Conservation (phyloP, 2,113 vertebrate genomes). For the Spea multiplicata region DNA sequence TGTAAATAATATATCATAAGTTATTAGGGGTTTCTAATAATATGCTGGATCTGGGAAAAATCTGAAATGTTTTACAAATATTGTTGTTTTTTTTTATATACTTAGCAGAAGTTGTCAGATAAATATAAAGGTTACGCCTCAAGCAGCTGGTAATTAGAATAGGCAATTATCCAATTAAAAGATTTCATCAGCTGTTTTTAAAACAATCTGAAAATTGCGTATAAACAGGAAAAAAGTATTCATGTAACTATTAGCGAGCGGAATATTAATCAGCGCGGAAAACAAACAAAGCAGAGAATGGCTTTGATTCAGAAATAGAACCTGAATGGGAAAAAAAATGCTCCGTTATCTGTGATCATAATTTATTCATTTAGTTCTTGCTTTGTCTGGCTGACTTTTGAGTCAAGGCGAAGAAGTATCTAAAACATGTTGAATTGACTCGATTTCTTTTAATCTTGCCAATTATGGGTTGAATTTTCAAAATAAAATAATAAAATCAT, state of each 20-base stretch:
- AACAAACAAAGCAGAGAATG: background rate
- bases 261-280: background rate
- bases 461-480: too few relatives aligned
- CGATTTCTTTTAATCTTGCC: too few relatives aligned
- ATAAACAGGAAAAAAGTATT: background rate
- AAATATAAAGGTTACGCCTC: background rate
- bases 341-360: background rate
- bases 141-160: background rate
- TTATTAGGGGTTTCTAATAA: too few relatives aligned
- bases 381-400: background rate
- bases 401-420: too few relatives aligned
- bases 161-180: background rate
- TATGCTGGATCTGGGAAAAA: too few relatives aligned
- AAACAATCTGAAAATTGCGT: background rate
- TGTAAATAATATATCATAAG: too few relatives aligned
- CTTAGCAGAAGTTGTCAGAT: background rate
- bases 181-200: background rate
- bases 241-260: background rate
- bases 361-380: background rate
- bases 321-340: background rate
- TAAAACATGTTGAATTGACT: too few relatives aligned
- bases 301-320: background rate
- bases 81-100: background rate
- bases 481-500: too few relatives aligned
- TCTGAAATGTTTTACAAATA: too few relatives aligned